Percentiles rank a stretch among this genome's conserved stretches.
phyloP scores from a whole-genome alignment of 2,888 invertebrate genomes.

The Ophion ventricosus region DNA sequence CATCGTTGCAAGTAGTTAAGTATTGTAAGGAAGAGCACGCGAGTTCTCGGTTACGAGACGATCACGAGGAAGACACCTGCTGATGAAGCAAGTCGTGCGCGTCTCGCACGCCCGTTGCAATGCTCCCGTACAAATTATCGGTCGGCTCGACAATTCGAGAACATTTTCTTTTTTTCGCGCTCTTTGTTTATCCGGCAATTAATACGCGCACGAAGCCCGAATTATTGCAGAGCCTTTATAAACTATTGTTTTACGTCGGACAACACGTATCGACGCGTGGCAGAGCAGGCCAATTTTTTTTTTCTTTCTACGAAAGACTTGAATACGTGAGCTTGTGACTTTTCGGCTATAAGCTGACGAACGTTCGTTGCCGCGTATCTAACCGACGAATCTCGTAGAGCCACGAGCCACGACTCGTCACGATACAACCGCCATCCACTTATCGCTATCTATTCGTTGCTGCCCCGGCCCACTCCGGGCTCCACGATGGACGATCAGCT shows the following conservation, averaged over 20 bases:
- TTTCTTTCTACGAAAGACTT: neutral
- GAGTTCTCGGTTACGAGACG: conserved; percentile 1
- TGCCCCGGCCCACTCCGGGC: neutral
- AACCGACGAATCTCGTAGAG: conserved; percentile 51
- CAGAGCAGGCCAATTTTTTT: neutral
- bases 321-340: neutral
- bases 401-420: conserved; percentile 39
- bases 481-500: conserved; percentile 17
- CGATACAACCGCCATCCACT: conserved; percentile 39
- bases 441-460: conserved; percentile 20
- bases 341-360: neutral
- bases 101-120: neutral
- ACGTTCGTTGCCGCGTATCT: neutral
- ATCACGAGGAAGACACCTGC: conserved; percentile 42
- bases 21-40: neutral
- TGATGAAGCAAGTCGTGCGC: neutral
- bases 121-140: neutral
- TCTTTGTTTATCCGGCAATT: neutral
- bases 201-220: neutral
- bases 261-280: neutral
- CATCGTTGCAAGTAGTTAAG: neutral
- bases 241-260: neutral
- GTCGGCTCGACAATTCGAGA: neutral
- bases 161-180: neutral
- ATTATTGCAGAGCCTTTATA: neutral